A percentile compares a stretch with the other conserved stretches of the same genome.
Conservation (phyloP, 2,113 vertebrate species). For the Cyphomyrus discorhynchus region DNA sequence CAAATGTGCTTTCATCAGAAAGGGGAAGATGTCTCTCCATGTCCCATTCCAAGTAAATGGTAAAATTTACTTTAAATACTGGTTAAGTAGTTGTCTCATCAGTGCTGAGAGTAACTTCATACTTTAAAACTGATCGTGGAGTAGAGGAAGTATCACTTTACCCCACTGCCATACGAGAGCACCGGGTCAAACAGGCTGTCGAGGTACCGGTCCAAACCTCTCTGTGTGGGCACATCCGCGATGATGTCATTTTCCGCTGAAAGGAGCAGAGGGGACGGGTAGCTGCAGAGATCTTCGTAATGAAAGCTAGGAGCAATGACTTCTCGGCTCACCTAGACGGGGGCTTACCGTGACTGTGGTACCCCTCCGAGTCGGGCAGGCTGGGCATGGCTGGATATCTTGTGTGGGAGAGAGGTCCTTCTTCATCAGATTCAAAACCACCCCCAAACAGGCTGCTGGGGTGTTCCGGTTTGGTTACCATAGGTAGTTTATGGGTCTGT, state of each 20-base stretch:
- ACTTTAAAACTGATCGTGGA: conserved; percentile 2
- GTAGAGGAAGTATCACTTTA: conserved; percentile 46
- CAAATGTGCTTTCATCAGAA: background rate
- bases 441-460: conserved; percentile 70
- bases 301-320: background rate
- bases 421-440: conserved; percentile 64
- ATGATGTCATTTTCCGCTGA: conserved; percentile 51
- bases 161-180: conserved; percentile 76
- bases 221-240: conserved; percentile 56
- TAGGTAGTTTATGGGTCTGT: background rate
- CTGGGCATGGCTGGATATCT: conserved; percentile 40
- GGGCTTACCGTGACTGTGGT: conserved; percentile 46
- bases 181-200: conserved; percentile 91
- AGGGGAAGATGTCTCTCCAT: background rate
- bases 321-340: background rate
- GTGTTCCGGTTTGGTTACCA: background rate
- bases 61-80: background rate
- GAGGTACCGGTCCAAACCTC: conserved; percentile 83
- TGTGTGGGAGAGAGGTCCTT: conserved; percentile 52
- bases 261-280: conserved; percentile 3
- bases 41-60: background rate
- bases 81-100: background rate
- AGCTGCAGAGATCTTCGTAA: background rate
- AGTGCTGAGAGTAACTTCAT: background rate
- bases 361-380: conserved; percentile 44